Conservation (phyloP, 2,113 vertebrate genomes). For the Coryphaenoides rupestris region DNA sequence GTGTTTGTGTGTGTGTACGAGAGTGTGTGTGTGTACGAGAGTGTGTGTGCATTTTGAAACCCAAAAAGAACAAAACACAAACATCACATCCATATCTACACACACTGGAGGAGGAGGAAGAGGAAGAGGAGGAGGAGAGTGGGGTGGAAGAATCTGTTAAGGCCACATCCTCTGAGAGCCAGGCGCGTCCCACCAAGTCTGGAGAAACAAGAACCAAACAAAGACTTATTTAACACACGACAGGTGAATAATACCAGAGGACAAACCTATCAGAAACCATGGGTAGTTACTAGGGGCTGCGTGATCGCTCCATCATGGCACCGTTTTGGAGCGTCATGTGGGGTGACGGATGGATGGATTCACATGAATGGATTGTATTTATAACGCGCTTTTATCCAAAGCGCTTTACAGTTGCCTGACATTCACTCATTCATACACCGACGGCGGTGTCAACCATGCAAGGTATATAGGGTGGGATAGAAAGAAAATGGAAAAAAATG, state of each 20-base stretch:
- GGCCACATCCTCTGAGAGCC: slow-evolving; percentile 79
- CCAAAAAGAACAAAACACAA: slow-evolving; percentile 68
- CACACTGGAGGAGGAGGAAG: slow-evolving; percentile 50
- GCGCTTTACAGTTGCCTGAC: too few species aligned
- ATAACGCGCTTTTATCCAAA: too few species aligned
- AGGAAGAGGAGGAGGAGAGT: slow-evolving; percentile 64
- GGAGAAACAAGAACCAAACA: slow-evolving; percentile 36
- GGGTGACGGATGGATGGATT: slow-evolving; percentile 93
- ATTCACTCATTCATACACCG: too few species aligned
- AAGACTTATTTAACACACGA: slow-evolving; percentile 1
- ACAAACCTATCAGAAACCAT: not conserved
- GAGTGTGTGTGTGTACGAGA: slow-evolving; percentile 67
- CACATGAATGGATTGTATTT: slow-evolving; percentile 90
- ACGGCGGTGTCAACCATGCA: too few species aligned
- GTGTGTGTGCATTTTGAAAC: slow-evolving; percentile 69
- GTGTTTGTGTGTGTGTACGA: slow-evolving; percentile 65
- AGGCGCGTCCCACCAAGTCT: slow-evolving; percentile 69
- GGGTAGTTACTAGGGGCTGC: too few species aligned
- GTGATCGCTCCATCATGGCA: too few species aligned
- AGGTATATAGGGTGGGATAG: too few species aligned
- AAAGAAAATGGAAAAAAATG: too few species aligned
- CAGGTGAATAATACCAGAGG: not conserved
- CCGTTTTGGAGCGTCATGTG: slow-evolving; percentile 60
- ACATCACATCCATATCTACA: slow-evolving; percentile 59
- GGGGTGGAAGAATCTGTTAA: slow-evolving; percentile 77